These are phyloP conservation scores for Phocoena phocoena DNA, from an alignment of 2,113 vertebrate species.

Conservation along the genomic window DNA sequence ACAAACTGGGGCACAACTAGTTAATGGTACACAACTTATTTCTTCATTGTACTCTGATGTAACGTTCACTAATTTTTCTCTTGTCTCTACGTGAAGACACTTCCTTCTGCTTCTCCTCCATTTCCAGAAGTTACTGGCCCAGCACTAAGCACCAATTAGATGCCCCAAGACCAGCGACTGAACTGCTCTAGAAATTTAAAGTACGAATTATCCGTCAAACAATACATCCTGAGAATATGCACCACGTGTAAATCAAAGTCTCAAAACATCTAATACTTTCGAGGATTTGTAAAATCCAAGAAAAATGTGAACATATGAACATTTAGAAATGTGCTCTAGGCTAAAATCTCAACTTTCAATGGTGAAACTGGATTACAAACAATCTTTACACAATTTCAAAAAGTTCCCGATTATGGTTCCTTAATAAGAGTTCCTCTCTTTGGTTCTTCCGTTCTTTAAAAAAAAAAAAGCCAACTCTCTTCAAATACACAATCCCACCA, in stretches of 20 bases:
- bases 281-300: not conserved
- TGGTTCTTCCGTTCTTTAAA: conserved; percentile 66
- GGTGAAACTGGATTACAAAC: conserved; percentile 41
- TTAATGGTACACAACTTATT: not conserved
- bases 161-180: not conserved
- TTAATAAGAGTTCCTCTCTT: conserved; percentile 79
- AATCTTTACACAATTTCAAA: conserved; percentile 68
- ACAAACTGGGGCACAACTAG: not conserved
- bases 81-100: not conserved
- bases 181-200: not conserved
- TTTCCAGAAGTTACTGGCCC: not conserved
- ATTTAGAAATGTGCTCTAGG: not conserved
- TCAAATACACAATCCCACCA: not conserved
- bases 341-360: conserved; percentile 55
- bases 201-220: not conserved
- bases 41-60: not conserved
- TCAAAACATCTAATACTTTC: not conserved
- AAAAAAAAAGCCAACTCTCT: conserved; percentile 11
- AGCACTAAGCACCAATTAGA: not conserved
- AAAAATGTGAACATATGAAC: accelerated
- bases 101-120: not conserved
- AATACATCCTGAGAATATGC: not conserved
- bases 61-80: not conserved
- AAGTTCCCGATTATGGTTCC: conserved; percentile 67
- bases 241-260: not conserved